Base-by-base conservation (phyloP, 2,797 vertebrate genomes). In the Tokudaia tokunoshimensis region DNA sequence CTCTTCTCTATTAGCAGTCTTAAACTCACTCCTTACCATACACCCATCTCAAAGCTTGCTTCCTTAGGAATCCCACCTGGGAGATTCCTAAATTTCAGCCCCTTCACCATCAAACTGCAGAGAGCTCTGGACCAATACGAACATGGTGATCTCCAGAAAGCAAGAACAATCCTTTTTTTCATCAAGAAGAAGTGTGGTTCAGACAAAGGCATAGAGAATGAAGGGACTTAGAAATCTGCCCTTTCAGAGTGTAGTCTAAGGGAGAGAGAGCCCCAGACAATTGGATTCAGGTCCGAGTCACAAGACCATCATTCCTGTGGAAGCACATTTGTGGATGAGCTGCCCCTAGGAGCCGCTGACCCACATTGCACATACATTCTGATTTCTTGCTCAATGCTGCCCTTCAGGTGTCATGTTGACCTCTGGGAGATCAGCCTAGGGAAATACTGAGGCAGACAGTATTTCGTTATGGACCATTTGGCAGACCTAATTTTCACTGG, bases 401-500 rank as follows among this genome's bases (percentile, higher is more conserved):
- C 6, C 47, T 85, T 70, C 50, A 83, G 88, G 61, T 76, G 3
- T 12, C 6, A 1, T 29, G 55, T 24, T 80, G 79, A 76, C 70
- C 26, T 17, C 26, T 24, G 3, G 1, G 24, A 55, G 31, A 63
- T 85, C 74, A 44, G 47, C 8, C 17, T 15, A 1, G 34, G 29
- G 72, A 52, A 63, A 90, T n/a, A 15, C 37, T 31, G 52, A 84
- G 81, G 20, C 13, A 4, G 59, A 31, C 11, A 17, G 26, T 52
- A n/a, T 61, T 57, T 11, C 10, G 8, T 24, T 44, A 20, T 26
- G 67, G 52, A 70, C 89, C 79, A 70, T 29, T 6, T 26, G 37
- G 41, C 29, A 57, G 63, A 65, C 74, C 76, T 92, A 14, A 67
- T 92, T 92, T 87, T 90, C 80, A 74, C 24, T 37, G 59, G 83